Percentiles rank a stretch among this genome's conserved stretches.
phyloP scores from a whole-genome alignment of 1,140 invertebrate genomes.

The Heliconius eleuchia region DNA sequence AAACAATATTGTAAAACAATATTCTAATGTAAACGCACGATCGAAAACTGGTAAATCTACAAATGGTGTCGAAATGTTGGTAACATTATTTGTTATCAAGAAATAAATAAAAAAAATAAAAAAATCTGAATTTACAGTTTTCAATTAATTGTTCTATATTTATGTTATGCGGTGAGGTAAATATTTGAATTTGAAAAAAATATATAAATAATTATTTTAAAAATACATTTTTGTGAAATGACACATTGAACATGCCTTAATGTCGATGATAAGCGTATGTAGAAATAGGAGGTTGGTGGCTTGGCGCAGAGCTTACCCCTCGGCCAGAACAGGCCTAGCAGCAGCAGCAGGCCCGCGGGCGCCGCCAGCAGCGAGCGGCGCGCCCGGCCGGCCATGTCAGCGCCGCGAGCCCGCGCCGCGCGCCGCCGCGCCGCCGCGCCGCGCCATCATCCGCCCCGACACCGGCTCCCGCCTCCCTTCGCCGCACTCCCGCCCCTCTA shows the following conservation, averaged over 20 bases:
- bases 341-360: conserved; percentile 75
- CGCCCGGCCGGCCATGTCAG: conserved; percentile 76
- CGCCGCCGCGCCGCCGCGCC: conserved; percentile 66
- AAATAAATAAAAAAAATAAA: not conserved
- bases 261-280: conserved; percentile 9
- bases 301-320: conserved; percentile 54
- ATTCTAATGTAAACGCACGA: no score
- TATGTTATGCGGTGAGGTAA: no score
- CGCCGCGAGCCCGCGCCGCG: conserved; percentile 69
- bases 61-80: not conserved
- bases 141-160: no score
- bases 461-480: conserved; percentile 63
- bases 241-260: not conserved
- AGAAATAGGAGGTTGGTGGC: not conserved
- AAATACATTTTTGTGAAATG: not conserved
- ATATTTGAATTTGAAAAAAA: no score
- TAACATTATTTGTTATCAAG: not conserved
- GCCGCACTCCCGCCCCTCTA: conserved; percentile 67
- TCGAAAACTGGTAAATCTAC: not conserved
- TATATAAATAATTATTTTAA: not conserved
- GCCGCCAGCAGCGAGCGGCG: conserved; percentile 73
- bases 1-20: no score
- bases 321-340: conserved; percentile 74
- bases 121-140: not conserved
- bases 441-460: conserved; percentile 61